Conservation (phyloP, 2,888 invertebrate species). For the Heliothis peltigera region DNA sequence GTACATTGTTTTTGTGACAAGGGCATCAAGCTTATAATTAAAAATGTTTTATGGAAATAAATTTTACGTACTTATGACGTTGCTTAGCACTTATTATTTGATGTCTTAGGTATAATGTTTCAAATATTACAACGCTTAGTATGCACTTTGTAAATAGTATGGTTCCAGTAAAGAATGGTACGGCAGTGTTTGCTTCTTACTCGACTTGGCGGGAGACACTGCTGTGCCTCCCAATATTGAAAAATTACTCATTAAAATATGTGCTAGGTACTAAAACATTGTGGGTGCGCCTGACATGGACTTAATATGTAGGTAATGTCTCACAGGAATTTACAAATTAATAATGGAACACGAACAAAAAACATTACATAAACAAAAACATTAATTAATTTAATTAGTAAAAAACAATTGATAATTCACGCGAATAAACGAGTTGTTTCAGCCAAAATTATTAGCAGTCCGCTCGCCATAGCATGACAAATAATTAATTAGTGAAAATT, state of each 20-base stretch:
- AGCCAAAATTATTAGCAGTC: slow-evolving; percentile 12
- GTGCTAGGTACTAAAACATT: background rate
- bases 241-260: background rate
- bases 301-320: background rate
- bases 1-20: background rate
- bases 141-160: too few relatives aligned
- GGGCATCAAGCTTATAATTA: background rate
- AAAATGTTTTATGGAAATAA: background rate
- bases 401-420: slow-evolving; percentile 25
- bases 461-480: slow-evolving; percentile 13
- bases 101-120: too few relatives aligned
- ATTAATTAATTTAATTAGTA: background rate
- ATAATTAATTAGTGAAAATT: slow-evolving; percentile 25
- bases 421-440: background rate
- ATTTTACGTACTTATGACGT: too few relatives aligned
- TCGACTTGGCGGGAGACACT: too few relatives aligned
- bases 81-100: too few relatives aligned
- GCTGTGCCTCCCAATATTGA: too few relatives aligned
- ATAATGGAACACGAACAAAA: background rate
- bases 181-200: too few relatives aligned
- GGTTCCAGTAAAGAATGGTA: too few relatives aligned
- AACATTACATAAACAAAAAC: slow-evolving; percentile 6
- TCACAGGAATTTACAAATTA: background rate
- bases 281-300: slow-evolving; percentile 4
- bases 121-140: too few relatives aligned